Percentiles rank a stretch among this genome's conserved stretches.
These are phyloP conservation scores for Drosophila borborema DNA, from an alignment of 2,888 invertebrate species.

Conservation along the genomic window DNA sequence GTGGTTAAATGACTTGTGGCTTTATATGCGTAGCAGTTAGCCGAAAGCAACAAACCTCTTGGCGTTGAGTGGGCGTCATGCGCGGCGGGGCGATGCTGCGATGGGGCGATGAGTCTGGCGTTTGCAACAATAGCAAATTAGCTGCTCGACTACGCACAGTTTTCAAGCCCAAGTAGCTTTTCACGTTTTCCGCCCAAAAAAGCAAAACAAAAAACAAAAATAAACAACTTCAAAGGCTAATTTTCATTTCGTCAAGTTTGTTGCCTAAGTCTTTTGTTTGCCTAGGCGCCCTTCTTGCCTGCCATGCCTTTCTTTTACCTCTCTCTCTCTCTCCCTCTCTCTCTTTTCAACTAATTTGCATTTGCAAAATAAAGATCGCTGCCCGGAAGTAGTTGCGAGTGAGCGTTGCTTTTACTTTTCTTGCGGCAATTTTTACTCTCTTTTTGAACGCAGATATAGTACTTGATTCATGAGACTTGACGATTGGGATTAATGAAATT, in stretches of 20 bases:
- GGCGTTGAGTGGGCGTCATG: conserved; percentile 30
- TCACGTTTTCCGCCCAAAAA: conserved; percentile 14
- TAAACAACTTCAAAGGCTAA: conserved; percentile 61
- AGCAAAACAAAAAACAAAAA: not conserved
- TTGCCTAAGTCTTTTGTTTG: conserved; percentile 67
- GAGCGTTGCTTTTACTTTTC: conserved; percentile 46
- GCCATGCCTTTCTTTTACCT: conserved; percentile 35
- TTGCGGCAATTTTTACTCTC: conserved; percentile 26
- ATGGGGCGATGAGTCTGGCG: conserved; percentile 38
- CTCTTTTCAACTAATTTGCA: conserved; percentile 61
- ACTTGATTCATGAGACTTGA: conserved; percentile 2
- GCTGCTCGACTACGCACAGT: conserved; percentile 16
- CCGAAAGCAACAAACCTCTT: not conserved
- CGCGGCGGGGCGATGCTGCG: not conserved
- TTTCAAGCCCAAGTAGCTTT: conserved; percentile 14
- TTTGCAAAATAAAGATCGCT: conserved; percentile 38
- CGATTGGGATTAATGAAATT: not conserved
- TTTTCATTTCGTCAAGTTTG: conserved; percentile 75
- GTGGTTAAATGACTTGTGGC: conserved; percentile 71
- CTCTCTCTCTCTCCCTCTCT: not conserved
- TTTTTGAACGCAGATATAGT: conserved; percentile 3
- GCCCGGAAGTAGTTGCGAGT: conserved; percentile 67
- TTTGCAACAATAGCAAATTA: conserved; percentile 46
- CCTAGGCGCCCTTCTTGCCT: conserved; percentile 9
- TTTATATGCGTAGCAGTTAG: conserved; percentile 39